Evolutionary conservation across 2,113 vertebrate species (phyloP), one percentile per base, ranked within the genome.

Genomic region (Leptodactylus fuscus): DNA sequence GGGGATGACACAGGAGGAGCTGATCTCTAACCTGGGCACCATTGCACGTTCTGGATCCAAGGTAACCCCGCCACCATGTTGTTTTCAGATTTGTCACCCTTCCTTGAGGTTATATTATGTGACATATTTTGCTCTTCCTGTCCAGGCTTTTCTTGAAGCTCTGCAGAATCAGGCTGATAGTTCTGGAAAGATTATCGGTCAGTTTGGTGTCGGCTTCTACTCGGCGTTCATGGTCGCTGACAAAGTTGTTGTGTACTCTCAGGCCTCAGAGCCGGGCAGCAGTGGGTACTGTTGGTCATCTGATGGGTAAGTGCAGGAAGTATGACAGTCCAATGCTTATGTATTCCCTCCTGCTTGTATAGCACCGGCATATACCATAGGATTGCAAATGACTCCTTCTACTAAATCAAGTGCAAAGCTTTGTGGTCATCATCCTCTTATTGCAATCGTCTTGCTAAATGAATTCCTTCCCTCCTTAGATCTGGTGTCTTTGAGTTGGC

Each of bases 191-290:
- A 98, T 99, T 91, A 98, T 99, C 0, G 98, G 98, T 85, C 97
- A 99, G 93, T 99, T 99, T 78, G 98, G 98, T 22, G 98, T 99
- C 48, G 98, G 98, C 16, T 99, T 99, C 92, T 99, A 99, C 90
- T 98, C 98, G 0, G 93, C 96, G n/a, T 99, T 99, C 93, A 99
- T 98, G 97, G 97, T 99, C 85, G 95, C 98, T 0, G 93, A 98
- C 88, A 90, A 85, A 3, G 97, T 99, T 29, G 97, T 98, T 0
- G 98, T 99, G 49, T 99, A 94, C 89, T 96, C 97, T 0, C 94
- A 93, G 87, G 92, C 94, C 0, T 92, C 94, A 1, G 93, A 93
- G 65, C 89, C 92, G 0, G 93, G 83, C 8, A 92, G 93, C 76
- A 92, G 91, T 0, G 97, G 95, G 27, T 97, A 95, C 92, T 96